Percentiles rank a stretch among this genome's conserved stretches.
These are phyloP conservation scores for Hiodon alosoides DNA, from an alignment of 2,113 vertebrate genomes.

Conservation along the genomic window DNA sequence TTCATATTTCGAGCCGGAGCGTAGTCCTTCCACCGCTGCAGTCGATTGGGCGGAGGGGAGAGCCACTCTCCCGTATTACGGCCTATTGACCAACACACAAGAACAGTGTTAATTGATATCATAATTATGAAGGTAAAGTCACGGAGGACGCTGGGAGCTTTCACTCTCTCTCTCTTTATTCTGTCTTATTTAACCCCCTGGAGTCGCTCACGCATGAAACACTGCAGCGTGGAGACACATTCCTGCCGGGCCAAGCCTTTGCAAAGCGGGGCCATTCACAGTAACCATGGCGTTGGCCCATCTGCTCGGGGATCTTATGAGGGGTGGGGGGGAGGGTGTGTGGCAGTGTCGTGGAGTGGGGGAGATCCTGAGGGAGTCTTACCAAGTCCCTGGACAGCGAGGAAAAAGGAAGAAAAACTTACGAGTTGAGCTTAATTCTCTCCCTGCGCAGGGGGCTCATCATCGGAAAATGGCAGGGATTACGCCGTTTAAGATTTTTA, in stretches of 20 bases:
- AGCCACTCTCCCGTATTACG: neutral
- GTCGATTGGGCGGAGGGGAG: too few relatives aligned
- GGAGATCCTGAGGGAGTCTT: constrained; percentile 23
- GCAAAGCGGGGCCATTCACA: constrained; percentile 24
- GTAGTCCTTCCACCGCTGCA: too few relatives aligned
- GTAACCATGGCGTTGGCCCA: constrained; percentile 46
- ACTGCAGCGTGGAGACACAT: constrained; percentile 11
- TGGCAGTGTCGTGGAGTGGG: constrained; percentile 16
- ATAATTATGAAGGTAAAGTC: constrained; percentile 25
- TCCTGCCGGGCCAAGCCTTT: constrained; percentile 29
- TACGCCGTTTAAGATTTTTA: constrained; percentile 50
- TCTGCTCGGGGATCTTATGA: constrained; percentile 35
- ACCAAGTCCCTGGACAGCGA: constrained; percentile 36
- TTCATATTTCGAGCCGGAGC: too few relatives aligned
- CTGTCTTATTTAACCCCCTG: neutral
- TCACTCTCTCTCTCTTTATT: neutral
- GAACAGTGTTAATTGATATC: constrained; percentile 25
- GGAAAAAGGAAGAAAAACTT: constrained; percentile 36
- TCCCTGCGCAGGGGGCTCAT: constrained; percentile 42
- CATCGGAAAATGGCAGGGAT: constrained; percentile 56
- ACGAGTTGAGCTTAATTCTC: constrained; percentile 44
- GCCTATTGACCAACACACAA: constrained; percentile 2
- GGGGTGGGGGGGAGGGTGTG: constrained; percentile 19
- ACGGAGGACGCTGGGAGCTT: neutral
- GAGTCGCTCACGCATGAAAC: neutral